These are phyloP conservation scores for Chrysochloris asiatica DNA, from an alignment of 2,113 vertebrate genomes.

Conservation along the genomic window DNA sequence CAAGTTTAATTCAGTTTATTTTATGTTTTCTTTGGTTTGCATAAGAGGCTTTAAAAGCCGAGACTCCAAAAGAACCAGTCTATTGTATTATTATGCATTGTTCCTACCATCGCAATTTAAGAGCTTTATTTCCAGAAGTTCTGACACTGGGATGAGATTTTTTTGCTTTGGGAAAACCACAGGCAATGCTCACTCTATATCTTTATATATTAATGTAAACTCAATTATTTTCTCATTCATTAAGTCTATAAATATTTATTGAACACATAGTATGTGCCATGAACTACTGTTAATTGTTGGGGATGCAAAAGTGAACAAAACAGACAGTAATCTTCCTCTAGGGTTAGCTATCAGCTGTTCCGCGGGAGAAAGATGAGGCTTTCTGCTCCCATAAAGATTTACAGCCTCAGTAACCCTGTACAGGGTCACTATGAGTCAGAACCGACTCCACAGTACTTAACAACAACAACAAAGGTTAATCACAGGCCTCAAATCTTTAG, in stretches of 20 bases:
- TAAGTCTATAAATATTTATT: neutral
- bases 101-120: neutral
- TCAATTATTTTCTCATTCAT: neutral
- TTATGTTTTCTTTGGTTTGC: conserved; percentile 1
- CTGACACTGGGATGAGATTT: neutral
- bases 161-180: neutral
- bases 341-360: too few species aligned
- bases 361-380: too few species aligned
- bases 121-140: neutral
- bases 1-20: neutral
- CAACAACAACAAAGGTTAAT: too few species aligned
- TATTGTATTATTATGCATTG: too few species aligned
- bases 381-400: too few species aligned
- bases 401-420: too few species aligned
- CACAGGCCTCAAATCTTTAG: neutral
- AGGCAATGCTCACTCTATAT: neutral
- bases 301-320: neutral
- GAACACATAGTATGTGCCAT: neutral
- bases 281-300: neutral
- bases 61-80: neutral
- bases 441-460: too few species aligned
- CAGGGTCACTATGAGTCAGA: too few species aligned
- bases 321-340: neutral
- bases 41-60: neutral
- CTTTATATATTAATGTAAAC: neutral